Evolutionary conservation across 2,113 vertebrate genomes (phyloP), one percentile per base, ranked within the genome.

Genomic region (Meleagris gallopavo): DNA sequence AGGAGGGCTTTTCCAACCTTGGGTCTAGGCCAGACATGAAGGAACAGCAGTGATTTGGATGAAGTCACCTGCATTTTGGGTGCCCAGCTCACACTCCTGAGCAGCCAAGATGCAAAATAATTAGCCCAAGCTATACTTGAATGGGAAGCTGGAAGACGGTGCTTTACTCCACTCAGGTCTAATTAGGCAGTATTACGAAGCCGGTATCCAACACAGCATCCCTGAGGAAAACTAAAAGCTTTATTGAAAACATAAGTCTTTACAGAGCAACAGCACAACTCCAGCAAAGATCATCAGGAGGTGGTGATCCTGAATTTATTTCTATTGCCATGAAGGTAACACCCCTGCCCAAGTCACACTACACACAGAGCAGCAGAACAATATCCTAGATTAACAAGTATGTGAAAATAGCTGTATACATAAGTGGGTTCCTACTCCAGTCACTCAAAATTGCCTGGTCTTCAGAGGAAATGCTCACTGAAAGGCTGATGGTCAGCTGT

Each of bases 41-140:
- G 21, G 32, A 64, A 10, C 18, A 14, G 9, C n/a, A 15, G 27
- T 11, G 22, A 43, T 62, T 84, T 50, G 62, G 25, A 55, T 13
- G 16, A 75, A 22, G 30, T 50, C 61, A 80, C 5, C 46, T 30
- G 34, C 22, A 45, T 18, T 50, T 50, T 3, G 1, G 50, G 45
- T 60, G 24, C 13, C 10, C 17, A 36, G 20, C 16, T 54, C 3
- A 2, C 11, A 11, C 11, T 81, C 27, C 43, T 29, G 11, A 76
- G 50, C 24, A 54, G 9, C 0, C 0, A 62, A 41, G 40, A 20
- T 20, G 2, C 29, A 58, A 46, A 52, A 19, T 10, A 61, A 40
- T 34, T 32, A 46, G 24, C 16, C 29, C 3, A 5, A 81, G n/a
- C 29, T 43, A 40, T 2, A 22, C 0, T 0, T 30, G 7, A 64